A percentile compares a stretch with the other conserved stretches of the same genome.
Evolutionary conservation across 2,888 invertebrate species (phyloP).

Genomic region (Mycalesis mineus): DNA sequence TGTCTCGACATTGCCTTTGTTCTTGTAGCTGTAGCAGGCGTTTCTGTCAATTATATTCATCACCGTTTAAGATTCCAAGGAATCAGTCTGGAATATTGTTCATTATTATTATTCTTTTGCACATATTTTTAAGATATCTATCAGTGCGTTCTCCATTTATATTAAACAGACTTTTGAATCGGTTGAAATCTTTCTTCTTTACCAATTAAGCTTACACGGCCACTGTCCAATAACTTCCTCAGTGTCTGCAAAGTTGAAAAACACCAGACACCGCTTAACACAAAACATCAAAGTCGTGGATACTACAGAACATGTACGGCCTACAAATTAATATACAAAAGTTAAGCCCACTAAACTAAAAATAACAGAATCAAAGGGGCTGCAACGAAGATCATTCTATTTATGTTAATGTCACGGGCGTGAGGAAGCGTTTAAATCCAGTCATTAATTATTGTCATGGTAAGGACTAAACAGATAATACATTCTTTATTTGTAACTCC

Average conservation of each 20-base stretch:
- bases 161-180: too few species aligned
- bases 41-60: constrained; percentile 8
- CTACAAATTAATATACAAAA: constrained; percentile 74
- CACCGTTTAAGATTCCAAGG: neutral
- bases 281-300: constrained; percentile 72
- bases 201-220: neutral
- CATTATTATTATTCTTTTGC: neutral
- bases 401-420: constrained; percentile 78
- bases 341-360: constrained; percentile 67
- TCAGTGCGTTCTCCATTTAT: too few species aligned
- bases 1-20: constrained; percentile 37
- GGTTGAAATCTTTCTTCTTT: neutral
- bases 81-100: neutral
- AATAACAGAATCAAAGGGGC: constrained; percentile 76
- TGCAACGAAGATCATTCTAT: constrained; percentile 73
- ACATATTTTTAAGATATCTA: too few species aligned
- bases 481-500: constrained; percentile 72
- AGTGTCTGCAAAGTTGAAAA: constrained; percentile 55
- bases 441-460: constrained; percentile 77
- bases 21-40: constrained; percentile 23
- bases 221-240: constrained; percentile 25
- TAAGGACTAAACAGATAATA: constrained; percentile 77
- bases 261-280: constrained; percentile 67
- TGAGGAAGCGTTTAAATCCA: constrained; percentile 79
- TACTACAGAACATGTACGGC: constrained; percentile 53